Percentiles rank a stretch among this genome's conserved stretches.
phyloP scores from a whole-genome alignment of 2,888 invertebrate genomes.

The Polydrusus cervinus region DNA sequence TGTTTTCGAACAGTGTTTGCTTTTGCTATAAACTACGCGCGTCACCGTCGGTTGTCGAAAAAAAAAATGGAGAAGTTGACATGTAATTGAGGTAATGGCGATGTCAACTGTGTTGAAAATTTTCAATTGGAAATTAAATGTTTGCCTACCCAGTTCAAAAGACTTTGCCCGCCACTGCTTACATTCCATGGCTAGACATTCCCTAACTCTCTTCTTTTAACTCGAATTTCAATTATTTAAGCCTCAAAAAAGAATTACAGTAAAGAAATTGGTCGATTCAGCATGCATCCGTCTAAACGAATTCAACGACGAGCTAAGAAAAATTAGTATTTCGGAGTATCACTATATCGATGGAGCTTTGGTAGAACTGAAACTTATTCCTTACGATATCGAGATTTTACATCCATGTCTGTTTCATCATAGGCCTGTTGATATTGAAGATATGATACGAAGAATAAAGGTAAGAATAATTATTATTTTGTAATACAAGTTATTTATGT shows the following conservation, averaged over 20 bases:
- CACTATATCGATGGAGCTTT: constrained; percentile 84
- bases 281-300: constrained; percentile 75
- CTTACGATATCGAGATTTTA: constrained; percentile 78
- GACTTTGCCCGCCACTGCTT: too few species aligned
- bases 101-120: too few species aligned
- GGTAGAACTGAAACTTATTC: constrained; percentile 80
- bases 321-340: constrained; percentile 76
- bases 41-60: too few species aligned
- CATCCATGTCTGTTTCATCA: constrained; percentile 78
- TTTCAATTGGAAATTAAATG: too few species aligned
- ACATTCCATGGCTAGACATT: too few species aligned
- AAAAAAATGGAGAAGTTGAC: too few species aligned
- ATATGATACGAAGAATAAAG: constrained; percentile 64
- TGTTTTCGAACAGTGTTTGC: too few species aligned
- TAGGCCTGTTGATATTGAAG: constrained; percentile 72
- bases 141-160: too few species aligned
- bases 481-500: neutral
- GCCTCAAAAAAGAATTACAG: constrained; percentile 75
- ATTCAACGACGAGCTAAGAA: constrained; percentile 74
- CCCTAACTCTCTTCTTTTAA: too few species aligned
- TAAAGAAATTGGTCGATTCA: constrained; percentile 76
- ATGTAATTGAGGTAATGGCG: too few species aligned
- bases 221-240: constrained; percentile 58
- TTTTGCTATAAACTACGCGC: too few species aligned
- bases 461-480: constrained; percentile 16